Conservation (phyloP, 2,113 vertebrate genomes). For the Anguilla rostrata region DNA sequence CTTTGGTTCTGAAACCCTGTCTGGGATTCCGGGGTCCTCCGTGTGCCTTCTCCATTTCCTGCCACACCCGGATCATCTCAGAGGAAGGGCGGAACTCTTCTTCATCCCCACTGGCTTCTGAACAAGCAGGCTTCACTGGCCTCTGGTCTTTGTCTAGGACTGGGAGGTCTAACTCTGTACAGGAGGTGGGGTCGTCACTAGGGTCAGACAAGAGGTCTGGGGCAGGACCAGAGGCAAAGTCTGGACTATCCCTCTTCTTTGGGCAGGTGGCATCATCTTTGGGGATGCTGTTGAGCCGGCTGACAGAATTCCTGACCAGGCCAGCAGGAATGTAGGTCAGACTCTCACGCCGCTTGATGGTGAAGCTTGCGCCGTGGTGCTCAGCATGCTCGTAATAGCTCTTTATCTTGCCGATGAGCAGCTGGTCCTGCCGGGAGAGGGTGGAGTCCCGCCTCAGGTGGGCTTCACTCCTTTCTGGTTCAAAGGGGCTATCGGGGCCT, state of each 20-base stretch:
- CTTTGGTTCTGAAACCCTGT: slow-evolving; percentile 16
- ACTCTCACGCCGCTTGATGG: slow-evolving; percentile 84
- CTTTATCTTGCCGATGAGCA: slow-evolving; percentile 86
- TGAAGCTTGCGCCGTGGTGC: slow-evolving; percentile 68
- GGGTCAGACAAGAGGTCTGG: not conserved
- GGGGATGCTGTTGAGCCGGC: slow-evolving; percentile 76
- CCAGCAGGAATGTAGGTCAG: slow-evolving; percentile 89
- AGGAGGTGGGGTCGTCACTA: not conserved
- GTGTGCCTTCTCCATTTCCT: slow-evolving; percentile 68
- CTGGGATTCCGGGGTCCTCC: not conserved
- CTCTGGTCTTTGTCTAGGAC: slow-evolving; percentile 5
- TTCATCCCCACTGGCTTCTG: slow-evolving; percentile 45
- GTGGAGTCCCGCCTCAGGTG: slow-evolving; percentile 67
- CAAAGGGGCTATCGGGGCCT: slow-evolving; percentile 48
- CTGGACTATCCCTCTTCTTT: slow-evolving; percentile 10
- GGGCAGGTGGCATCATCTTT: slow-evolving; percentile 33
- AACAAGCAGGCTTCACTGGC: slow-evolving; percentile 10
- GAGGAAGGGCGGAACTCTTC: slow-evolving; percentile 75
- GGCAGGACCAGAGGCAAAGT: not conserved
- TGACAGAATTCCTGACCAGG: slow-evolving; percentile 81
- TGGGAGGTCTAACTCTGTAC: not conserved
- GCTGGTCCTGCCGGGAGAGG: slow-evolving; percentile 78
- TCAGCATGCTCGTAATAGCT: slow-evolving; percentile 85
- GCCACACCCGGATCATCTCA: slow-evolving; percentile 79
- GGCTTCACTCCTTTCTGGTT: slow-evolving; percentile 36